Evolutionary conservation across 2,888 invertebrate species (phyloP).

Genomic region (Thereva unica): DNA sequence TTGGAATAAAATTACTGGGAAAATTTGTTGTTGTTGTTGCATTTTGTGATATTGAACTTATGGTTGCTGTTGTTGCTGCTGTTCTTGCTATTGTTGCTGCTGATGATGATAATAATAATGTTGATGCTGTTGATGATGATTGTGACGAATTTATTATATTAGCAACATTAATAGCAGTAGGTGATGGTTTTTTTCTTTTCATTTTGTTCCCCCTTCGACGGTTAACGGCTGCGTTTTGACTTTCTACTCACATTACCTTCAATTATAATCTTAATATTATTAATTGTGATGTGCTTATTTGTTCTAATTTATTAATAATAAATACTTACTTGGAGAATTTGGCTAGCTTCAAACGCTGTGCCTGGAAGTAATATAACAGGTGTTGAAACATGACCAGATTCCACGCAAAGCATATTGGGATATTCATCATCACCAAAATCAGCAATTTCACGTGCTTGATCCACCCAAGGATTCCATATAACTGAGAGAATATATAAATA

Average conservation of each 20-base stretch:
- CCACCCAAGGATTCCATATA: constrained; percentile 96
- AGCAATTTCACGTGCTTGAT: constrained; percentile 87
- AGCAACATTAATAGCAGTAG: not conserved
- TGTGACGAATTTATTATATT: not conserved
- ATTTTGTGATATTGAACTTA: not conserved
- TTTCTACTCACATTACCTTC: constrained; percentile 58
- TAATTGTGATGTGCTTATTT: constrained; percentile 25
- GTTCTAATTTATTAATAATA: constrained; percentile 27
- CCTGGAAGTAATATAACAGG: constrained; percentile 87
- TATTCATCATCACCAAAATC: constrained; percentile 98
- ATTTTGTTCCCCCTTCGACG: constrained; percentile 24
- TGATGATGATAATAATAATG: not conserved
- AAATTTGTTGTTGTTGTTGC: not conserved
- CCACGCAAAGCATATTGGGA: constrained; percentile 95
- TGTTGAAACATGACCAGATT: constrained; percentile 87
- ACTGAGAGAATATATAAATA: constrained; percentile 61
- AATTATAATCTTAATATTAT: constrained; percentile 52
- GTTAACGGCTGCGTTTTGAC: constrained; percentile 58
- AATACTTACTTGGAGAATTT: constrained; percentile 75
- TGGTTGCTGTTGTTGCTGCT: not conserved
- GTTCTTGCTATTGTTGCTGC: constrained; percentile 4
- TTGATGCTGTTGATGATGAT: constrained; percentile 1
- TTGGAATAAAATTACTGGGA: not conserved
- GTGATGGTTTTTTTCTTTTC: constrained; percentile 4
- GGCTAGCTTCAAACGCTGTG: constrained; percentile 89